Base-by-base conservation (phyloP, 2,888 invertebrate species). In the Sialis fuliginosa region DNA sequence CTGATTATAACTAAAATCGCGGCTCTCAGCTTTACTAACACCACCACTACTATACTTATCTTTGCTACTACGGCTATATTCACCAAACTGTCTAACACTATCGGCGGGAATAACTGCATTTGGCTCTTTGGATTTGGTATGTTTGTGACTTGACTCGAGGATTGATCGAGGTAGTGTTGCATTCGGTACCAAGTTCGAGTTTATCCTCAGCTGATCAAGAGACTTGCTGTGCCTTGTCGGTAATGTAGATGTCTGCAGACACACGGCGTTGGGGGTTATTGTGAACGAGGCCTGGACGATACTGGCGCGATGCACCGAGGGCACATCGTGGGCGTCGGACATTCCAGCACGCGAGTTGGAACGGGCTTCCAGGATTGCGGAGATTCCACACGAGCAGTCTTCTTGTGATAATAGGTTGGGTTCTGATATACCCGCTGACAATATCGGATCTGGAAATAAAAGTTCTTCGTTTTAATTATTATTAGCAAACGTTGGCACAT, bases 161-260 rank as follows among this genome's bases (percentile, higher is more conserved):
- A 37, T 53, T 48, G 31, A 54, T 47, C 51, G 46, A n/a, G 48
- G 47, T 13, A 48, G 47, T 41, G 48, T 51, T 7, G 48, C 46
- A 33, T 48, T 49, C 39, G 46, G 45, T 13, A 41, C 41, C 9
- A 6, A 13, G 6, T 45, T 45, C 12, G 43, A 43, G 13, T 43
- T 43, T 10, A 78, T 69, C 54, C 81, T 76, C 42, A 87, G 63
- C 55, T 87, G 85, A 62, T 88, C 88, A 52, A 88, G 63, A 2
- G 86, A 86, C 60, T 85, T 86, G 61, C 86, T 86, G 58, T 88
- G 87, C 48, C 85, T 69, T 1, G 82, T 77, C 1, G 81, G 80
- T 41, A 81, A 59, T 1, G 74, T 73, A 52, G 62, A 58, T 0
- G 59, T 54, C 6, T 54, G 54, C 31, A 53, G 52, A 22, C 51